These are phyloP conservation scores for Blera fallax DNA, from an alignment of 2,888 invertebrate genomes.

Conservation along the genomic window DNA sequence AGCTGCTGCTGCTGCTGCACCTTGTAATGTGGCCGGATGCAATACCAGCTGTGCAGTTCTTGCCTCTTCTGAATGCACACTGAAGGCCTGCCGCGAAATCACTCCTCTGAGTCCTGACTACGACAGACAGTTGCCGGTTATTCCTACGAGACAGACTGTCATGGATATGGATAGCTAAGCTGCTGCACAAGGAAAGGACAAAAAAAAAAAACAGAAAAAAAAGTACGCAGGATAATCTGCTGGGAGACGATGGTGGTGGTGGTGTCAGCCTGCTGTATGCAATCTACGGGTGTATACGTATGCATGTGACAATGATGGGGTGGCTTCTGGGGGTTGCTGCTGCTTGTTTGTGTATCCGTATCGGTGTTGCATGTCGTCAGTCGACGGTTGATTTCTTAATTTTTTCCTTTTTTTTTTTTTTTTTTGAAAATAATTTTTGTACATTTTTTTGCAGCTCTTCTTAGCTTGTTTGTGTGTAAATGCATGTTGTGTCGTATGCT, in stretches of 20 bases:
- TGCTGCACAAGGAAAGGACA: conserved; percentile 25
- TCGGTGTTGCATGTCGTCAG: conserved; percentile 68
- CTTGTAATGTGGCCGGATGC: conserved; percentile 70
- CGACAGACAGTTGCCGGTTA: conserved; percentile 61
- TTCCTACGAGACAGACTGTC: conserved; percentile 54
- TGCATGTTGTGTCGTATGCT: conserved; percentile 60
- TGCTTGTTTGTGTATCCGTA: conserved; percentile 68
- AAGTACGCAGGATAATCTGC: conserved; percentile 56
- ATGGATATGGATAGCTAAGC: conserved; percentile 34
- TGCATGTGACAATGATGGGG: conserved; percentile 57
- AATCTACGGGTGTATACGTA: conserved; percentile 42
- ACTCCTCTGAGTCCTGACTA: conserved; percentile 6
- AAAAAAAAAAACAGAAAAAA: conserved; percentile 4
- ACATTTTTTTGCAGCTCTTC: conserved; percentile 34
- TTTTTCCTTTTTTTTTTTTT: too few relatives aligned
- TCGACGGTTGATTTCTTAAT: conserved; percentile 69
- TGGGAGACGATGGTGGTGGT: conserved; percentile 20
- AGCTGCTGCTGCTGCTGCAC: neutral
- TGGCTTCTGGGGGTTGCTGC: conserved; percentile 55
- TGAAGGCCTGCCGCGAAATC: conserved; percentile 6
- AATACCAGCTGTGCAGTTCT: conserved; percentile 41
- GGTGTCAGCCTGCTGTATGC: conserved; percentile 25
- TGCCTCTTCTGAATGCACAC: neutral
- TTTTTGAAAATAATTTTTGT: conserved; percentile 55
- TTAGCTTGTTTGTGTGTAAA: conserved; percentile 62